Percentiles rank a stretch among this genome's conserved stretches.
Evolutionary conservation across 2,113 vertebrate genomes (phyloP).

Genomic region (Dolichallabes microphthalmus): DNA sequence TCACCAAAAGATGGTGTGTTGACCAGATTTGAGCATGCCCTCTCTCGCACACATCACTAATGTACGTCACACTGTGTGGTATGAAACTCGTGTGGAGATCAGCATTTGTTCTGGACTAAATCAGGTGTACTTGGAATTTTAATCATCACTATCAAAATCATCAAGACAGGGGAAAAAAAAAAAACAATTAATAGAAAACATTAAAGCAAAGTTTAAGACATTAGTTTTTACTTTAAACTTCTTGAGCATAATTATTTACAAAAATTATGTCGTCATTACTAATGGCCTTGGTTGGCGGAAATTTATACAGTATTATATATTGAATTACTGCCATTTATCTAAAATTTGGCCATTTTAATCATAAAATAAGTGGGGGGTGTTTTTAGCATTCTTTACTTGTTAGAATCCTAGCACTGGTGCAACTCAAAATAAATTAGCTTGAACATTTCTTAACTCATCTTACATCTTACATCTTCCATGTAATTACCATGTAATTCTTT

Average conservation of each 20-base stretch:
- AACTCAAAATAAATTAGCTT: too few species aligned
- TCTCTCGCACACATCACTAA: neutral
- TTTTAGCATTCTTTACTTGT: neutral
- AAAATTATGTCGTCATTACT: constrained; percentile 38
- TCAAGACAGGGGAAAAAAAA: constrained; percentile 55
- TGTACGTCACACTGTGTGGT: neutral
- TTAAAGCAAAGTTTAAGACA: constrained; percentile 62
- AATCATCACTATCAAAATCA: constrained; percentile 51
- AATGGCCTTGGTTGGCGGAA: neutral
- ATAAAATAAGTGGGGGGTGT: neutral
- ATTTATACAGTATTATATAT: neutral
- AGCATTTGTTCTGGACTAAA: neutral
- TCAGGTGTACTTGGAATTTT: constrained; percentile 15
- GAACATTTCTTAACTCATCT: neutral
- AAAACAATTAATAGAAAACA: constrained; percentile 64
- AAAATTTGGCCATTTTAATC: neutral
- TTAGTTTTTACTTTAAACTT: constrained; percentile 64
- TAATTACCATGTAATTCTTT: neutral
- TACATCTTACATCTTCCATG: too few species aligned
- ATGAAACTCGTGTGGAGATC: neutral
- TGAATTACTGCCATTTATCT: neutral
- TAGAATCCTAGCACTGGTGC: constrained; percentile 5
- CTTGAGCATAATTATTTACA: constrained; percentile 63
- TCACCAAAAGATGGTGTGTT: neutral
- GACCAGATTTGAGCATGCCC: neutral